Evolutionary conservation across 2,797 vertebrate genomes (phyloP), one percentile per base, ranked within the genome.

Genomic region (Spinibarbus caldwelli): DNA sequence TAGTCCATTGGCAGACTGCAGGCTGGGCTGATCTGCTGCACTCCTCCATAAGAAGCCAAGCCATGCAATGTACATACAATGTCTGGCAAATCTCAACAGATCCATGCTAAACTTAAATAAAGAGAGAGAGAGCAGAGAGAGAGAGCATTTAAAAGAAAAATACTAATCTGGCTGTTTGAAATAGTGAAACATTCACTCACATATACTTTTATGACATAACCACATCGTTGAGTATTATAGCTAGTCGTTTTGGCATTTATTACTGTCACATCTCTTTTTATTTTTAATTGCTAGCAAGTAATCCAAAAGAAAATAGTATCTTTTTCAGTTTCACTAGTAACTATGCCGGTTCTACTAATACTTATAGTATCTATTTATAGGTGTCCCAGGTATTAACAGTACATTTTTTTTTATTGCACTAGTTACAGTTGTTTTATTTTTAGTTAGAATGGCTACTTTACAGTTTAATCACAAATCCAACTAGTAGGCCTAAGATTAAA

Each of bases 91-190:
- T 45, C 43, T 62, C 73, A 82, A 1, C 36, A 67, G 29, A 43
- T 79, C 84, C 89, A 90, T 88, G 36, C 70, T 88, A 38, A 87
- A 67, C 81, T 84, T 36, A 45, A 87, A 87, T n/a, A n/a, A n/a
- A n/a, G n/a, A n/a, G n/a, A n/a, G n/a, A 87, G 1, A 83, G 19
- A 88, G 19, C n/a, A 36, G 36, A 9, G 38, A 41, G 38, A 41
- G 38, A 41, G 41, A 68, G 26, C 43, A 29, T 70, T 78, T 19
- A 71, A 41, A 47, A n/a, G n/a, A n/a, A n/a, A 57, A 29, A 2
- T 17, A 21, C 17, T 57, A n/a, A 17, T 34, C 4, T 26, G 47
- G 12, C 0, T 38, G 47, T 43, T 8, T 41, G n/a, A 34, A 7
- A 62, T 19, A n/a, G n/a, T 34, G 14, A 83, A 83, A 47, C 12